Percentiles rank a stretch among this genome's conserved stretches.
Conservation (phyloP, 2,113 vertebrate genomes). For the Anoura caudifer region DNA sequence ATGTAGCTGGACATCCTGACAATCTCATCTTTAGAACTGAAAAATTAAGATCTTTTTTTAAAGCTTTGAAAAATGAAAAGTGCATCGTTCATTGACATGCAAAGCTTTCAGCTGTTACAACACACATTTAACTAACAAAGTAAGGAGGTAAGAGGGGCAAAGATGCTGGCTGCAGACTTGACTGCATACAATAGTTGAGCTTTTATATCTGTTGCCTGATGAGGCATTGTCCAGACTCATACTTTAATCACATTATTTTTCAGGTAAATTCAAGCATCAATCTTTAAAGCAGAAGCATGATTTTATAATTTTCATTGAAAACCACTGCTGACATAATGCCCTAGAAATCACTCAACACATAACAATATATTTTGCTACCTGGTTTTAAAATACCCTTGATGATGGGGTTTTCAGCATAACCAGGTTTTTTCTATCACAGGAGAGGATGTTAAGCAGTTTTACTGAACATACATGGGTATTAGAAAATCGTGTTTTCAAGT, state of each 20-base stretch:
- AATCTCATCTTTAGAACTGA: slow-evolving; percentile 67
- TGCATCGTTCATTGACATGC: slow-evolving; percentile 51
- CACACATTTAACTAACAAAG: slow-evolving; percentile 9
- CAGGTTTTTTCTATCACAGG: background rate
- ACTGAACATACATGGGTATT: background rate
- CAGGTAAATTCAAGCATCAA: slow-evolving; percentile 14
- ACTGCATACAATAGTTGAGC: background rate
- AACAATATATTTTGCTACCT: background rate
- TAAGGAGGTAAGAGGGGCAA: background rate
- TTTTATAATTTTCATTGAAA: slow-evolving; percentile 47
- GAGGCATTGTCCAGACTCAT: background rate
- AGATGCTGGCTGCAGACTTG: slow-evolving; percentile 11
- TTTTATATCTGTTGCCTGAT: background rate
- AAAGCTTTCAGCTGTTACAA: slow-evolving; percentile 48
- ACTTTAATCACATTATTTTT: slow-evolving; percentile 27
- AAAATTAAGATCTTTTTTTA: slow-evolving; percentile 67
- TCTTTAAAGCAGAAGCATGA: background rate
- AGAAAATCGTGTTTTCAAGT: slow-evolving; percentile 17
- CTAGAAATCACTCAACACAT: background rate
- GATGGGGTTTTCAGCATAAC: background rate
- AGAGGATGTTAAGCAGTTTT: background rate
- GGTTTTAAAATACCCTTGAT: slow-evolving; percentile 28
- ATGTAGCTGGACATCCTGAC: slow-evolving; percentile 67
- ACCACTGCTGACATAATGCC: slow-evolving; percentile 35
- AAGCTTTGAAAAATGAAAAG: slow-evolving; percentile 62